phyloP scores from a whole-genome alignment of 2,797 vertebrate genomes.

The Crypturellus tataupa region DNA sequence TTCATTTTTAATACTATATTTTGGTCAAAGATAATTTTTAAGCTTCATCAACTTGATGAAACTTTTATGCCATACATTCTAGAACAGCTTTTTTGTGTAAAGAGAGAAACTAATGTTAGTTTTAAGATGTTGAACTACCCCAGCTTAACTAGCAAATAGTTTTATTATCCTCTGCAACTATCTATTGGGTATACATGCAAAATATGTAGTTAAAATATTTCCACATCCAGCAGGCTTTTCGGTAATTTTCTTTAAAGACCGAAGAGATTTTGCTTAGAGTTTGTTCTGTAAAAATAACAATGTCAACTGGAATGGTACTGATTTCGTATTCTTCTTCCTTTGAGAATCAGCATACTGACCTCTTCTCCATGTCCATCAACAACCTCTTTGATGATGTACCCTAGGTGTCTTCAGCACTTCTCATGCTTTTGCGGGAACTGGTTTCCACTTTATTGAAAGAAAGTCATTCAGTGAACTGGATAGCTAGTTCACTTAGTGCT shows the following conservation, averaged over 20 bases:
- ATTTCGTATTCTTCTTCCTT: constrained; percentile 1
- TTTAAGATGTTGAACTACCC: background rate
- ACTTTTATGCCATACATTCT: background rate
- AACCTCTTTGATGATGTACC: background rate
- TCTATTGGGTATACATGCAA: constrained; percentile 26
- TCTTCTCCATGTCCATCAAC: background rate
- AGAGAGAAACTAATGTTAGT: background rate
- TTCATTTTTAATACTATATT: background rate
- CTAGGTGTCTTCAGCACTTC: background rate
- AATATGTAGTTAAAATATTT: constrained; percentile 45
- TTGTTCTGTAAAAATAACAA: constrained; percentile 19
- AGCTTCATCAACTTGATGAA: background rate
- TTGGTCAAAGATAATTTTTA: background rate
- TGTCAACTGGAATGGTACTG: background rate
- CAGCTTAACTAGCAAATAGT: background rate
- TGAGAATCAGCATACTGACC: background rate
- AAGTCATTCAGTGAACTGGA: constrained; percentile 7
- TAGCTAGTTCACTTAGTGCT: constrained; percentile 35
- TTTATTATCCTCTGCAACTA: background rate
- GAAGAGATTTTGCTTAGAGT: constrained; percentile 36
- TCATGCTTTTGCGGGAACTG: background rate
- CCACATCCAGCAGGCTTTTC: constrained; percentile 1
- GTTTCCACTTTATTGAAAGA: background rate
- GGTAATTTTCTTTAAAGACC: constrained; percentile 31
- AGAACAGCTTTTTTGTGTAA: background rate